phyloP scores from a whole-genome alignment of 2,113 vertebrate species.

The Hippocampus barbouri region DNA sequence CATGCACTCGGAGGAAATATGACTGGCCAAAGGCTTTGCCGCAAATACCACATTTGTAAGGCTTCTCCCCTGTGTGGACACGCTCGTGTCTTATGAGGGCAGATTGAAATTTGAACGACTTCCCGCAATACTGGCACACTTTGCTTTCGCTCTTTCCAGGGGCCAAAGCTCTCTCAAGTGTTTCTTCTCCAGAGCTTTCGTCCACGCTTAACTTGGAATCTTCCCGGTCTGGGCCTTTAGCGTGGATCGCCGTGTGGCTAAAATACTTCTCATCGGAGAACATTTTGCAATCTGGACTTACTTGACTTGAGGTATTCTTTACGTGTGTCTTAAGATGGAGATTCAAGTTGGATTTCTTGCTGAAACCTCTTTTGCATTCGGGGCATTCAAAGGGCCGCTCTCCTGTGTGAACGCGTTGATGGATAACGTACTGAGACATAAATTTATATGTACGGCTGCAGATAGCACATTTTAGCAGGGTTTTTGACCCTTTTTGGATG shows the following conservation, averaged over 20 bases:
- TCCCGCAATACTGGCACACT: slow-evolving; percentile 68
- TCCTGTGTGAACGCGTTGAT: slow-evolving; percentile 72
- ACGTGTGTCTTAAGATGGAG: slow-evolving; percentile 68
- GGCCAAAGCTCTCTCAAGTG: background rate
- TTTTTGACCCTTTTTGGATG: slow-evolving; percentile 48
- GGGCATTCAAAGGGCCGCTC: slow-evolving; percentile 71
- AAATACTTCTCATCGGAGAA: slow-evolving; percentile 40
- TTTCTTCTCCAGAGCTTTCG: background rate
- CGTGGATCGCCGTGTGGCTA: slow-evolving; percentile 42
- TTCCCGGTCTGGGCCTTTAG: background rate
- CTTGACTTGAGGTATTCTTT: slow-evolving; percentile 34
- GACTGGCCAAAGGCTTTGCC: slow-evolving; percentile 71
- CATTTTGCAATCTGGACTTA: slow-evolving; percentile 50
- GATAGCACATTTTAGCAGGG: slow-evolving; percentile 57
- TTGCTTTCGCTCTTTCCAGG: slow-evolving; percentile 38
- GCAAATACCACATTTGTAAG: slow-evolving; percentile 74
- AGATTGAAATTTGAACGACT: slow-evolving; percentile 66
- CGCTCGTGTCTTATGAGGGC: slow-evolving; percentile 69
- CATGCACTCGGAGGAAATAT: slow-evolving; percentile 68
- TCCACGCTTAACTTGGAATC: background rate
- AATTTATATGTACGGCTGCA: slow-evolving; percentile 66
- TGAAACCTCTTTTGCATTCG: slow-evolving; percentile 69
- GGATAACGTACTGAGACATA: slow-evolving; percentile 69
- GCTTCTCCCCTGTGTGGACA: slow-evolving; percentile 74
- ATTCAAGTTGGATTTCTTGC: slow-evolving; percentile 71